phyloP scores from a whole-genome alignment of 1,140 invertebrate species.

The Zaprionus africanus region DNA sequence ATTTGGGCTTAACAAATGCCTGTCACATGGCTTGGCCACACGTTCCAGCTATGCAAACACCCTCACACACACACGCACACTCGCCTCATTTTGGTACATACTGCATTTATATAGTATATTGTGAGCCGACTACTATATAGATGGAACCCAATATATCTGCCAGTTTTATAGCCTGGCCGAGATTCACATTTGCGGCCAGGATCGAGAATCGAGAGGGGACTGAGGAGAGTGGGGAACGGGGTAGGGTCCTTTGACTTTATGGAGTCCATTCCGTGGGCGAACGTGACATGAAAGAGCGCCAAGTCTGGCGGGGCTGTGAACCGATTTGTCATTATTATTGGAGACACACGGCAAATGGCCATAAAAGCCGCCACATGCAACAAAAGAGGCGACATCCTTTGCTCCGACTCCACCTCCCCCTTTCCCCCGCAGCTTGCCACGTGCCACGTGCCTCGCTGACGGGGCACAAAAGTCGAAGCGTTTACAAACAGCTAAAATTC shows the following conservation, averaged over 20 bases:
- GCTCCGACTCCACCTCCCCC: background rate
- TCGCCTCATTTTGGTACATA: background rate
- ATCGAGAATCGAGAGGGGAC: background rate
- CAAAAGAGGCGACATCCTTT: background rate
- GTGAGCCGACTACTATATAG: slow-evolving; percentile 37
- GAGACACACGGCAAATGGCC: slow-evolving; percentile 52
- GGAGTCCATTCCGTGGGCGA: slow-evolving; percentile 65
- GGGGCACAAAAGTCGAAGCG: slow-evolving; percentile 59
- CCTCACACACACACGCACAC: background rate
- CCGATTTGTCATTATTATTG: slow-evolving; percentile 82
- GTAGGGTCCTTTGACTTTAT: slow-evolving; percentile 73
- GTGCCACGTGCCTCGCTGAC: slow-evolving; percentile 19
- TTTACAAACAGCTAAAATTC: slow-evolving; percentile 69
- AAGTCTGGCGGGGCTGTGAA: slow-evolving; percentile 50
- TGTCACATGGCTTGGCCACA: slow-evolving; percentile 23
- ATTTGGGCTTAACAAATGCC: slow-evolving; percentile 41
- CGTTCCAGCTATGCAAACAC: background rate
- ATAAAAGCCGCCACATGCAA: slow-evolving; percentile 43
- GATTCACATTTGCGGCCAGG: slow-evolving; percentile 67
- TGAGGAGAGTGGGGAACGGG: background rate
- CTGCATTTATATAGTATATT: slow-evolving; percentile 21
- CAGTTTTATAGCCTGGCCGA: slow-evolving; percentile 68
- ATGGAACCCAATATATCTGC: slow-evolving; percentile 42
- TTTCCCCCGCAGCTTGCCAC: background rate
- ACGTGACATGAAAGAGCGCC: slow-evolving; percentile 69